A percentile compares a stretch with the other conserved stretches of the same genome.
Conservation (phyloP, 2,113 vertebrate species). For the Dipodomys ordii region DNA sequence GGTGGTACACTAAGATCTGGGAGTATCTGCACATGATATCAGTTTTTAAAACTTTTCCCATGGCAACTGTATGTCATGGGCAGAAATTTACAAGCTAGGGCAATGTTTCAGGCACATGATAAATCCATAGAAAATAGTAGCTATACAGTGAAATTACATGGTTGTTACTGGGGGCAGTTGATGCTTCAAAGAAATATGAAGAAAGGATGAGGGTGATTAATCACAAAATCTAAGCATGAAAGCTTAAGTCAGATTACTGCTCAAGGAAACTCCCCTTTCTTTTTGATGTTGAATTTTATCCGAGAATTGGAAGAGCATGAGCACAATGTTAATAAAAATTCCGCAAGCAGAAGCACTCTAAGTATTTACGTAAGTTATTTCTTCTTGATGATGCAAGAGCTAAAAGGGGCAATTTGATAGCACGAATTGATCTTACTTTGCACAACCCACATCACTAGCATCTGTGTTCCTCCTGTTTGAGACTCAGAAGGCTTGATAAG, state of each 20-base stretch:
- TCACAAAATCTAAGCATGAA: conserved; percentile 25
- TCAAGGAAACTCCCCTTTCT: conserved; percentile 20
- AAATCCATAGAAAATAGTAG: neutral
- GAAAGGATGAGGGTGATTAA: neutral
- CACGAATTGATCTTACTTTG: conserved; percentile 55
- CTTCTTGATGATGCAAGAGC: neutral
- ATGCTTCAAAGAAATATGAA: neutral
- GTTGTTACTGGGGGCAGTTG: neutral
- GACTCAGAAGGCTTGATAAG: conserved; percentile 9
- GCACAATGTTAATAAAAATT: conserved; percentile 18
- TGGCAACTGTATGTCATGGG: neutral
- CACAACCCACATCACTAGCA: conserved; percentile 19
- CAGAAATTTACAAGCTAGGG: neutral
- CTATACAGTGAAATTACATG: neutral
- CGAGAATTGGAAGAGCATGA: neutral
- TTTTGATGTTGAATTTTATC: conserved; percentile 13
- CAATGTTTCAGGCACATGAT: neutral
- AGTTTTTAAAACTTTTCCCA: neutral
- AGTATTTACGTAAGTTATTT: neutral
- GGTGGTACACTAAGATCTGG: neutral
- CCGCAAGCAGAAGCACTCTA: conserved; percentile 5
- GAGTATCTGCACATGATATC: neutral
- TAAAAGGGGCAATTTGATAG: conserved; percentile 30
- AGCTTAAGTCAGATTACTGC: neutral
- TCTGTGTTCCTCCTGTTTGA: conserved; percentile 15